Conservation (phyloP, 2,113 vertebrate species). For the Phylloscopus trochilus region DNA sequence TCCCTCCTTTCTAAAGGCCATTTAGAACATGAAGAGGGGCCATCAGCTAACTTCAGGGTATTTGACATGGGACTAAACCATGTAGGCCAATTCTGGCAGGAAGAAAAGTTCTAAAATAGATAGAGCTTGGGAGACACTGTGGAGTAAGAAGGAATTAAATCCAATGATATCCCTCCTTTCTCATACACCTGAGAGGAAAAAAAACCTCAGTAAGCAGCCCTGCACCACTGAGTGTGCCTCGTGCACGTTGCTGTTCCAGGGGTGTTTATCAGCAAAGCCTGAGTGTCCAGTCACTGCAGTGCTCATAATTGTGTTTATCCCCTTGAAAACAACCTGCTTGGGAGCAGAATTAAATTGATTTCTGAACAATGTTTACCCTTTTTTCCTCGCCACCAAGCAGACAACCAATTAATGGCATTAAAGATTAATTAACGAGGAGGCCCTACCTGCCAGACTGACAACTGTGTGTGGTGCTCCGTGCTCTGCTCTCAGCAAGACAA, state of each 20-base stretch:
- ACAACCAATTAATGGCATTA: conserved; percentile 74
- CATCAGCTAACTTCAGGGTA: too few relatives aligned
- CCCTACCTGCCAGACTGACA: conserved; percentile 35
- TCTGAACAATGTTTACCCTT: conserved; percentile 65
- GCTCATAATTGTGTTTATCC: conserved; percentile 49
- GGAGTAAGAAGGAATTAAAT: neutral
- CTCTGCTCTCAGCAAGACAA: neutral
- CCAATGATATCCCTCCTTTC: conserved; percentile 18
- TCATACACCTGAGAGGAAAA: conserved; percentile 29
- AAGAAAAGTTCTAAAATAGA: too few relatives aligned
- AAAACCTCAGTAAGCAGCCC: conserved; percentile 59
- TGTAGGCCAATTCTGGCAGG: too few relatives aligned
- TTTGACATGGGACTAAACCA: too few relatives aligned
- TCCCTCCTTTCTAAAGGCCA: too few relatives aligned
- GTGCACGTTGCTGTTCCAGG: conserved; percentile 14
- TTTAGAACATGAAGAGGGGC: too few relatives aligned
- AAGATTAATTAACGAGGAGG: conserved; percentile 70
- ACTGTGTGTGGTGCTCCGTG: neutral
- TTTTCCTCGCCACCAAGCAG: conserved; percentile 60
- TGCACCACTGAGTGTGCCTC: neutral
- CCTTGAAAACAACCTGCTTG: conserved; percentile 51
- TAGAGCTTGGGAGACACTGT: too few relatives aligned
- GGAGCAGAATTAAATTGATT: conserved; percentile 72
- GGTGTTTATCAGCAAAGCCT: conserved; percentile 25
- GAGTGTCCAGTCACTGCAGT: neutral